Percentiles rank a stretch among this genome's conserved stretches.
phyloP scores from a whole-genome alignment of 2,797 vertebrate species.

The Phoeniculus purpureus region DNA sequence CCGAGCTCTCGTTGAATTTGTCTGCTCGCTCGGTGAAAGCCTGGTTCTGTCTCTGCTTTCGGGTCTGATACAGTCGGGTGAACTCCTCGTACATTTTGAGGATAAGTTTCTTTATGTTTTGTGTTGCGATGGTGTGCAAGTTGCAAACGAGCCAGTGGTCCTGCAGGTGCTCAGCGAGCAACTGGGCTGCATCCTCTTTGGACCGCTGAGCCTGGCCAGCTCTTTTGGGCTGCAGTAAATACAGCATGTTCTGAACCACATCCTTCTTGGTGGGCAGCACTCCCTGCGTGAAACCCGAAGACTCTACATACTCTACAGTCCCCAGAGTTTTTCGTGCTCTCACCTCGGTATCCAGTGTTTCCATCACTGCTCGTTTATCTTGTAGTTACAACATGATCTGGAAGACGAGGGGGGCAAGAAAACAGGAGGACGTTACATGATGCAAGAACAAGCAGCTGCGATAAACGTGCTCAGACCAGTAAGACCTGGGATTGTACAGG shows the following conservation, averaged over 20 bases:
- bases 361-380: constrained; percentile 50
- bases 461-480: background rate
- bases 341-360: constrained; percentile 59
- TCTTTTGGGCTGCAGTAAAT: constrained; percentile 70
- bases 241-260: constrained; percentile 75
- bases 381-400: constrained; percentile 35
- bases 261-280: constrained; percentile 72
- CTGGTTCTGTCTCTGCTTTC: constrained; percentile 73
- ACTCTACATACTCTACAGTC: constrained; percentile 68
- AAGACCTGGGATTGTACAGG: background rate
- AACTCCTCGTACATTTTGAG: constrained; percentile 74
- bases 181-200: constrained; percentile 68
- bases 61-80: constrained; percentile 70
- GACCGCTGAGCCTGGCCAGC: constrained; percentile 72
- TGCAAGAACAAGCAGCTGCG: background rate
- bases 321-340: constrained; percentile 70
- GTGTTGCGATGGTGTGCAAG: constrained; percentile 63
- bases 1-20: constrained; percentile 66
- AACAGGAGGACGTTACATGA: fast-evolving
- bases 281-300: constrained; percentile 62
- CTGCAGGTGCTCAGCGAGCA: constrained; percentile 69
- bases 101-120: constrained; percentile 72
- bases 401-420: background rate
- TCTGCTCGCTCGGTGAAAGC: constrained; percentile 57
- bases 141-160: constrained; percentile 73